Conservation (phyloP, 2,797 vertebrate species). For the Coilia nasus region DNA sequence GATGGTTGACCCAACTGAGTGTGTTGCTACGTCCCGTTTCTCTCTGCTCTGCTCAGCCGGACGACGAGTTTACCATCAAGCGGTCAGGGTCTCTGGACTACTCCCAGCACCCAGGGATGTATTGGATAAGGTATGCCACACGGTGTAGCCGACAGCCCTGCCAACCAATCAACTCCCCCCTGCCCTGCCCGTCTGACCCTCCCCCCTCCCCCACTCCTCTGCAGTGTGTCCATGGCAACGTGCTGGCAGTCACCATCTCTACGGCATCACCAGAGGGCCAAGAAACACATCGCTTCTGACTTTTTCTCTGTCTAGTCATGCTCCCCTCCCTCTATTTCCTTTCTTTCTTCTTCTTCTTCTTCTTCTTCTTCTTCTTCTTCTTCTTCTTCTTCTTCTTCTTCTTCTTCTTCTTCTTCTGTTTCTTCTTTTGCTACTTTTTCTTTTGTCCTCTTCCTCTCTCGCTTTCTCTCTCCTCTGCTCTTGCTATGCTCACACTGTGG, state of each 20-base stretch:
- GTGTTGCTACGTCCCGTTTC: constrained; percentile 85
- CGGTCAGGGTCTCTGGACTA: constrained; percentile 98
- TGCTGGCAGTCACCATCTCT: constrained; percentile 93
- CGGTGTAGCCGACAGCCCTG: constrained; percentile 71
- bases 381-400: background rate
- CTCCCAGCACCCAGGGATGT: constrained; percentile 96
- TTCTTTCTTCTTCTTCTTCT: background rate
- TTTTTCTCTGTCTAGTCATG: constrained; percentile 68
- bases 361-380: background rate
- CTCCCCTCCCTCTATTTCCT: background rate
- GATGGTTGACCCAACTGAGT: constrained; percentile 86
- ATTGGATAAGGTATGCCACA: constrained; percentile 96
- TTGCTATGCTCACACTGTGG: background rate
- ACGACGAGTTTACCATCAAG: constrained; percentile 97
- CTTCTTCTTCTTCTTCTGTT: background rate
- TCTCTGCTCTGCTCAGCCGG: constrained; percentile 93
- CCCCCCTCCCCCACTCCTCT: constrained; percentile 45
- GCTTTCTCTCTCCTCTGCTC: constrained; percentile 36
- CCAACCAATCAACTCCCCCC: constrained; percentile 59
- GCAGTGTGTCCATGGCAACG: constrained; percentile 91
- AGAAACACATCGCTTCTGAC: constrained; percentile 78
- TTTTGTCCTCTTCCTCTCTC: background rate
- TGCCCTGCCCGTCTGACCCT: background rate
- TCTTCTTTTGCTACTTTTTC: constrained; percentile 10
- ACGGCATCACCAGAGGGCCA: constrained; percentile 64